Evolutionary conservation across 2,888 invertebrate genomes (phyloP).

Genomic region (Pseudococcus viburni): DNA sequence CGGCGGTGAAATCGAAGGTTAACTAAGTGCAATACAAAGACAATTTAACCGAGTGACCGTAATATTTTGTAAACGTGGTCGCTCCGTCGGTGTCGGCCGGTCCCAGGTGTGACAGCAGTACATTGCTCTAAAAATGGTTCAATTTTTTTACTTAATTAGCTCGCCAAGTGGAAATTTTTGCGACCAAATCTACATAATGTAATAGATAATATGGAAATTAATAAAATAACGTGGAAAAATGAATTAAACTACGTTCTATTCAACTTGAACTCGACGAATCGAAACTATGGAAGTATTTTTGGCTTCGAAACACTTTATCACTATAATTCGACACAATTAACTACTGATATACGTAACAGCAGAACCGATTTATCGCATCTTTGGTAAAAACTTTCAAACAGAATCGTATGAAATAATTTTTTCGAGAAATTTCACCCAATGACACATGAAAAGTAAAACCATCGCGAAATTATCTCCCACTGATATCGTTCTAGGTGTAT

Average conservation of each 20-base stretch:
- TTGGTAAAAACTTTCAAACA: neutral
- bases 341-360: neutral
- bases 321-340: neutral
- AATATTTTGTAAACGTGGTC: slow-evolving; percentile 14
- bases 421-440: neutral
- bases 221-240: neutral
- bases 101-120: neutral
- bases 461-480: neutral
- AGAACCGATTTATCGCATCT: neutral
- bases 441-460: neutral
- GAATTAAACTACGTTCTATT: neutral
- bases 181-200: neutral
- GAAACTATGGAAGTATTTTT: neutral
- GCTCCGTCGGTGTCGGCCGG: neutral
- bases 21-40: neutral
- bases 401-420: neutral
- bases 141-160: neutral
- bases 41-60: slow-evolving; percentile 16
- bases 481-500: neutral
- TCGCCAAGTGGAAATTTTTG: neutral
- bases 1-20: slow-evolving; percentile 11
- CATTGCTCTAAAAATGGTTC: neutral
- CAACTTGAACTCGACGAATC: neutral
- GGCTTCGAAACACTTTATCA: neutral
- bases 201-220: neutral